Base-by-base conservation (phyloP, 2,888 invertebrate species). In the Amphipoea oculea region DNA sequence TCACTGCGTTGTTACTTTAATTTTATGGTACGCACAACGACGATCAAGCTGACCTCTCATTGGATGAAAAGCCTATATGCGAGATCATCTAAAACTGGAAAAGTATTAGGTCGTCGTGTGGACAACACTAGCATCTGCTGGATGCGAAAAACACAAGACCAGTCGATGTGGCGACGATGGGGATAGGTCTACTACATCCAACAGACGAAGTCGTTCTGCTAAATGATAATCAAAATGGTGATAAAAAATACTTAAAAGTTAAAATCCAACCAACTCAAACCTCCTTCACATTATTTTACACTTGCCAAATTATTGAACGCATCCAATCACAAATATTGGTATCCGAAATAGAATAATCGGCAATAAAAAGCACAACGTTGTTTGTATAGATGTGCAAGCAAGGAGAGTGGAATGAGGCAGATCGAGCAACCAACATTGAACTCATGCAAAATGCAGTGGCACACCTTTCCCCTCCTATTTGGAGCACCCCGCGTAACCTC, bases 371-470 rank as follows among this genome's bases (percentile, higher is more conserved):
- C 81, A 84, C 79, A 78, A 48, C 74, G 81, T 60, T 76, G 54
- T 83, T 76, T 82, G 76, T 88, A 83, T 86, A 86, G 78, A 83
- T 90, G 82, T 84, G 84, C 87, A 87, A 84, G 85, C 80, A 83
- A 86, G 70, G 81, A 86, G 86, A 90, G 88, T 86, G 88, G 84
- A 88, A 91, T 89, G 91, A 89, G 91, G 86, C 87, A 90, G 90
- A 92, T 92, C 91, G 90, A 89, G 92, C 90, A 89, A 93, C 93
- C 92, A 92, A 93, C 93, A 92, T 89, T 84, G 91, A 91, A 87
- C 94, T 96, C 95, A 96, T 96, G 93, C 94, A 96, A 96, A 95
- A 96, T 96, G 95, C 96, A 96, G 91, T 85, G 88, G 83, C 91
- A 87, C 92, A 91, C 93, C 93, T 92, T 92, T 88, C 92, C 93